Conservation (phyloP, 2,113 vertebrate genomes). For the Condylura cristata region DNA sequence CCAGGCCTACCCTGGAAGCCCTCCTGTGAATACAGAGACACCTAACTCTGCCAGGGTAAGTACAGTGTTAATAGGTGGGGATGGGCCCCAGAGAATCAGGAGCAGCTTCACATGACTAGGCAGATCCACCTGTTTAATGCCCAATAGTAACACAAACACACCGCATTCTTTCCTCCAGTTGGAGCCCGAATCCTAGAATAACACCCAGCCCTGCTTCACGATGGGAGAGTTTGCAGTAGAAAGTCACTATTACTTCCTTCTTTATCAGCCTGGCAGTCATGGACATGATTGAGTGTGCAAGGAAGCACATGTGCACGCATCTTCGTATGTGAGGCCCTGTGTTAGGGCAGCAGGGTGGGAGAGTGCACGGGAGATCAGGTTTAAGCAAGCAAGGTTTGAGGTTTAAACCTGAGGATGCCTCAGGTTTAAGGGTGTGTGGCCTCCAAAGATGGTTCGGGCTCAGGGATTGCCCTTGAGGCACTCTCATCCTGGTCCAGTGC, state of each 20-base stretch:
- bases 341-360: background rate
- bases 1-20: background rate
- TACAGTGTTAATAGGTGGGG: background rate
- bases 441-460: background rate
- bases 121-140: background rate
- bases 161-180: no score
- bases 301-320: background rate
- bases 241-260: background rate
- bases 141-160: background rate
- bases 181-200: background rate
- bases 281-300: background rate
- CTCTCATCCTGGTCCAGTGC: background rate
- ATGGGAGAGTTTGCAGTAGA: background rate
- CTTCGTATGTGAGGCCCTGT: background rate
- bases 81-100: background rate
- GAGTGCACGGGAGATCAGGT: background rate
- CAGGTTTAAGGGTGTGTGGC: fast-evolving
- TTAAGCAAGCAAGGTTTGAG: background rate
- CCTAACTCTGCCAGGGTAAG: background rate
- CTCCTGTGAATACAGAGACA: background rate
- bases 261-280: background rate
- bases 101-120: background rate
- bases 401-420: no score
- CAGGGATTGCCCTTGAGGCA: background rate
- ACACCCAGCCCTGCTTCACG: background rate